Base-by-base conservation (phyloP, 2,797 vertebrate genomes). In the Lithobates sylvaticus region DNA sequence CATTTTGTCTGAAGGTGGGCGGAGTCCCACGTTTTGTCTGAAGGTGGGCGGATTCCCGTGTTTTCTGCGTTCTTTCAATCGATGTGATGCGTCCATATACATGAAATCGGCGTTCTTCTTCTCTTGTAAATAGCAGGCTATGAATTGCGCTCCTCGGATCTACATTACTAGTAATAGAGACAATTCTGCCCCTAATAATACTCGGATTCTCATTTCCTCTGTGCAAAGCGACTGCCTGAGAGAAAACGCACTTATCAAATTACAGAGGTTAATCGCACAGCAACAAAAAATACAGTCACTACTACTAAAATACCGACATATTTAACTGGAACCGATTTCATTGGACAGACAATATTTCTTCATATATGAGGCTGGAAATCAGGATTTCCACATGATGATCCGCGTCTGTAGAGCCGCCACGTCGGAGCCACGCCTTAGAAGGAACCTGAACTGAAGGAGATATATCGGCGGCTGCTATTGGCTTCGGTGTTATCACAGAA, bases 201-300 rank as follows among this genome's bases (percentile, higher is more conserved):
- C 39, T 39, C 39, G 12, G 9, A 68, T 32, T 69, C 26, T 42
- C 27, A 29, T 16, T 78, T 39, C 13, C 18, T 21, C 7, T 15
- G 29, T 44, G 23, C 29, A 3, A 69, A 69, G 44, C 77, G 67
- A 50, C 67, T 16, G 26, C 77, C 76, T 16, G 32, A 72, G 16
- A 42, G 34, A 34, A 18, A 32, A 67, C 26, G 12, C n/a, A n/a
- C 65, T 32, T 18, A 79, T 79, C 42, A 32, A 29, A 69, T 79
- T 69, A 50, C 21, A 15, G 23, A n/a, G 77, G 77, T 32, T 79
- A 69, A 69, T 69, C 18, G 61, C 61, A 26, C 34, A 78, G 13
- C 1, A 50, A 50, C 15, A 50, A 16, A 61, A 16, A 61, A 36
- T 16, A 15, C 23, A 72, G 8, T 36, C 58, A 16, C 10, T 27